phyloP scores from a whole-genome alignment of 2,888 invertebrate species.

The Strigamia crassipes region DNA sequence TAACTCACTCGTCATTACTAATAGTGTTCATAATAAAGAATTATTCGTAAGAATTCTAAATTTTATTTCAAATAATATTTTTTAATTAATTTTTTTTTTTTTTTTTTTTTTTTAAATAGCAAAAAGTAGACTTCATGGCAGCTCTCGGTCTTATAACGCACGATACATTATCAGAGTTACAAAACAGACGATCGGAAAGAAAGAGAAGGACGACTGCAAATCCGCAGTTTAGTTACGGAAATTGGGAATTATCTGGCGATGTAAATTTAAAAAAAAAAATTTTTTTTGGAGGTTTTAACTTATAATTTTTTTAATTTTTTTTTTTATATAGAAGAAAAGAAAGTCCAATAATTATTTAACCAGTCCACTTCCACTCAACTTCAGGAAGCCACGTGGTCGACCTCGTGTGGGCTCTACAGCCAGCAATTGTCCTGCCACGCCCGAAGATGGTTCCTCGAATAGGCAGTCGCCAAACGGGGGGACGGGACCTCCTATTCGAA shows the following conservation, averaged over 20 bases:
- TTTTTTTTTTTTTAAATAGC: not conserved
- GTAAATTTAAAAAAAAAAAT: not conserved
- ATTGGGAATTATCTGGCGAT: conserved; percentile 47
- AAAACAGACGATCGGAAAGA: conserved; percentile 50
- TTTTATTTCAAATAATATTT: too few species aligned
- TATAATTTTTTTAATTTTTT: conserved; percentile 2
- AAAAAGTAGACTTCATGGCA: conserved; percentile 49
- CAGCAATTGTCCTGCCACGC: conserved; percentile 24
- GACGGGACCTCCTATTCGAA: not conserved
- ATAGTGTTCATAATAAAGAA: not conserved
- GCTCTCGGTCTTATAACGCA: conserved; percentile 50
- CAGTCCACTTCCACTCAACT: conserved; percentile 45
- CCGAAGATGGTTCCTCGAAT: conserved; percentile 9
- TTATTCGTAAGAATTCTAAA: not conserved
- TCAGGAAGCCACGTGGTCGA: conserved; percentile 49
- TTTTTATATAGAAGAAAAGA: conserved; percentile 47
- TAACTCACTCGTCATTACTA: not conserved
- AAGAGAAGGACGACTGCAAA: conserved; percentile 49
- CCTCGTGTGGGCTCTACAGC: conserved; percentile 38
- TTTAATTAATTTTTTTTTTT: too few species aligned
- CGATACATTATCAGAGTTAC: conserved; percentile 48
- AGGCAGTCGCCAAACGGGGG: conserved; percentile 4
- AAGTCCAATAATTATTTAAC: conserved; percentile 48
- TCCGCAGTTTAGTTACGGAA: conserved; percentile 50
- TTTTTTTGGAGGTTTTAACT: not conserved